phyloP scores from a whole-genome alignment of 1,140 invertebrate species.

The Propsilocerus akamusi region DNA sequence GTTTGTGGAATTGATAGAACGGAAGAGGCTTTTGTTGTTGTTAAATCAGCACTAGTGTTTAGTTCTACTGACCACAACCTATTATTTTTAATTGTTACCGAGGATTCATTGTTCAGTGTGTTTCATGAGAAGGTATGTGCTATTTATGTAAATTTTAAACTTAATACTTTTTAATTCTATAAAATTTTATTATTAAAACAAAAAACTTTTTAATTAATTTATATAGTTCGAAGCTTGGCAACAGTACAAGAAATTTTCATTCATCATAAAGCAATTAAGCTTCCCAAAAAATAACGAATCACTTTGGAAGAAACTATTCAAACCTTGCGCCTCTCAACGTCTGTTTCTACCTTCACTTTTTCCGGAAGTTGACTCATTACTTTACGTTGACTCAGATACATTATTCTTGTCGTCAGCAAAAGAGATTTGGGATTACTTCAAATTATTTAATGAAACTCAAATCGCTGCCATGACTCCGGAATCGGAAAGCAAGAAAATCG shows the following conservation, averaged over 20 bases:
- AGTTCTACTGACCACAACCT: slow-evolving; percentile 33
- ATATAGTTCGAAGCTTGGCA: slow-evolving; percentile 61
- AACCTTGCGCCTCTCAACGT: slow-evolving; percentile 80
- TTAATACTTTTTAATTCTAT: no score
- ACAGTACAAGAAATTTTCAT: slow-evolving; percentile 42
- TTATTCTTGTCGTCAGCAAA: slow-evolving; percentile 69
- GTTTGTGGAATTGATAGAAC: slow-evolving; percentile 44
- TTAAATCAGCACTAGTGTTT: slow-evolving; percentile 75
- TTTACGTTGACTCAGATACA: slow-evolving; percentile 90
- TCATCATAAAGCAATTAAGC: slow-evolving; percentile 49
- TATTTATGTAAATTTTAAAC: no score
- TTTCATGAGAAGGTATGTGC: slow-evolving; percentile 58
- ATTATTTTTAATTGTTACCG: slow-evolving; percentile 61
- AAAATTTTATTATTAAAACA: no score
- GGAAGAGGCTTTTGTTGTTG: slow-evolving; percentile 59
- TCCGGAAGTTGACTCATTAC: slow-evolving; percentile 58
- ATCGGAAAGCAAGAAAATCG: slow-evolving; percentile 76
- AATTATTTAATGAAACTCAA: slow-evolving; percentile 67
- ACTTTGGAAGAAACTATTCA: slow-evolving; percentile 75
- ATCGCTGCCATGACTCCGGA: slow-evolving; percentile 75
- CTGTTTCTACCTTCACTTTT: slow-evolving; percentile 71
- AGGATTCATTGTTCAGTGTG: slow-evolving; percentile 40
- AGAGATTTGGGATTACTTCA: slow-evolving; percentile 67
- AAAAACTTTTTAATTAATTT: no score
- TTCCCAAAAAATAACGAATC: slow-evolving; percentile 55